phyloP scores from a whole-genome alignment of 1,140 invertebrate genomes.

The Leptopilina clavipes region DNA sequence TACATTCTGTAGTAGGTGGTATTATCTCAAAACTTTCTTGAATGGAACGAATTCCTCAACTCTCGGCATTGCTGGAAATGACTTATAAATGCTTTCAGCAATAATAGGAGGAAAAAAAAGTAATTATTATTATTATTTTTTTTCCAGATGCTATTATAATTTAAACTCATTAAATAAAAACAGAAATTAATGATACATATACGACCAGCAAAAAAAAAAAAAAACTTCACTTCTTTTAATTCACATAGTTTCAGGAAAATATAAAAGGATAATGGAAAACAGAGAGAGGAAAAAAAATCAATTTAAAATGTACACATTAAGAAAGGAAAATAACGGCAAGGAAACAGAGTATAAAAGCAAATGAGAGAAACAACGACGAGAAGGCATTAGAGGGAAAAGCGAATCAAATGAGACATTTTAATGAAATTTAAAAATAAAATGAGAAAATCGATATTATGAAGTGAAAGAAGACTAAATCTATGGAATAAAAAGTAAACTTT shows the following conservation, averaged over 20 bases:
- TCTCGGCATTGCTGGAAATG: not conserved
- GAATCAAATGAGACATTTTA: too few species aligned
- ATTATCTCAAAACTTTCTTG: constrained; percentile 24
- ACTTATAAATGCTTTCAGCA: not conserved
- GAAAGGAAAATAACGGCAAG: too few species aligned
- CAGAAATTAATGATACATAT: not conserved
- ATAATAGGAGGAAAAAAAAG: not conserved
- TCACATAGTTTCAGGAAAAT: too few species aligned
- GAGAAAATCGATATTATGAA: too few species aligned
- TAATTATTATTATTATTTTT: not conserved
- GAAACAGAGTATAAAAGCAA: too few species aligned
- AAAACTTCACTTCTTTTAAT: not conserved
- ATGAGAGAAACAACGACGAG: too few species aligned
- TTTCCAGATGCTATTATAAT: not conserved
- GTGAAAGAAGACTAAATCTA: too few species aligned
- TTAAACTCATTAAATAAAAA: not conserved
- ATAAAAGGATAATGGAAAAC: too few species aligned
- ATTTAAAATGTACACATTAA: not conserved
- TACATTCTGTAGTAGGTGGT: constrained; percentile 10
- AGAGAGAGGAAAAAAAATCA: not conserved
- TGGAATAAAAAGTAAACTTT: too few species aligned
- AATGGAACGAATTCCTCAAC: constrained; percentile 14
- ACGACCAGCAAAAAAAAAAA: too few species aligned
- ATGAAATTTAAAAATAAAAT: too few species aligned
- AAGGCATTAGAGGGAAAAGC: too few species aligned